Conservation (phyloP, 2,888 invertebrate species). For the Cephonodes hylas region DNA sequence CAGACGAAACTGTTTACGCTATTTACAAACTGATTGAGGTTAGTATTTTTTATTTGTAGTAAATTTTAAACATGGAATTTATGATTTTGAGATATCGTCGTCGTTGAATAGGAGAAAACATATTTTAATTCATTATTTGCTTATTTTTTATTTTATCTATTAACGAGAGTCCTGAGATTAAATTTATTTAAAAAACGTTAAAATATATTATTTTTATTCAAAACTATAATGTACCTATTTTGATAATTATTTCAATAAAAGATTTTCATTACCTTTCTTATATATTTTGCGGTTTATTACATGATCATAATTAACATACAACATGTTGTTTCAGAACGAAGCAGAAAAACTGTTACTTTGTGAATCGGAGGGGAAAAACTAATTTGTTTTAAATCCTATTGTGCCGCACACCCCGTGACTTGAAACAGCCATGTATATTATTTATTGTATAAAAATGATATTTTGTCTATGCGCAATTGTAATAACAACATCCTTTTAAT, state of each 20-base stretch:
- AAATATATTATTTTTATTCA: too few relatives aligned
- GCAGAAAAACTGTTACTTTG: constrained; percentile 59
- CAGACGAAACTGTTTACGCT: constrained; percentile 77
- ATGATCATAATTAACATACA: neutral
- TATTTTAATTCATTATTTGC: too few relatives aligned
- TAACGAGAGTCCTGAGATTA: too few relatives aligned
- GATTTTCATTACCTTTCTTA: too few relatives aligned
- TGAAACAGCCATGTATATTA: neutral
- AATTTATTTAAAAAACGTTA: too few relatives aligned
- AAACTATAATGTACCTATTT: too few relatives aligned
- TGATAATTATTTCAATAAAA: too few relatives aligned
- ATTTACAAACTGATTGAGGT: constrained; percentile 83
- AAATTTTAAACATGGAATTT: neutral
- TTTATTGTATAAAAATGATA: constrained; percentile 13
- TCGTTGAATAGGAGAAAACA: too few relatives aligned
- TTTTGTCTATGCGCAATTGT: constrained; percentile 9
- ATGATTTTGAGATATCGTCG: too few relatives aligned
- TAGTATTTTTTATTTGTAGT: constrained; percentile 20
- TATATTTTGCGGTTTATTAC: too few relatives aligned
- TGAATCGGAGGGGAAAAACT: constrained; percentile 40
- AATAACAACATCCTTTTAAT: constrained; percentile 13
- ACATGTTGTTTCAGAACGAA: constrained; percentile 52
- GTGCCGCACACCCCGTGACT: neutral
- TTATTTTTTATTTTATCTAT: too few relatives aligned
- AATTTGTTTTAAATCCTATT: constrained; percentile 5